Percentiles rank a stretch among this genome's conserved stretches.
Evolutionary conservation across 2,888 invertebrate genomes (phyloP).

Genomic region (Epinotia nisella): DNA sequence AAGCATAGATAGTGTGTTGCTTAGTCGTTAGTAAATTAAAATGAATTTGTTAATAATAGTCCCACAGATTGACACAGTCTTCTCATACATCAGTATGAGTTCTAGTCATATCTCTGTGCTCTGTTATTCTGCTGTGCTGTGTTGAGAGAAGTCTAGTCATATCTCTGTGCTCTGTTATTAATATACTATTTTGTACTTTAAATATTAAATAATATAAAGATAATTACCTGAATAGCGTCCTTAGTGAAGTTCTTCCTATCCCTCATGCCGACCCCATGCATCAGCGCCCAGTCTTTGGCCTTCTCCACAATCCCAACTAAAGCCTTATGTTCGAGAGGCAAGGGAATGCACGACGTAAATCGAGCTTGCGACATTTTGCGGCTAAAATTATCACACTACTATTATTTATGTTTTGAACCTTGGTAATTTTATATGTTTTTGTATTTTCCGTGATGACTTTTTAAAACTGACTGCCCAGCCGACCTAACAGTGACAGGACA

Average conservation of each 20-base stretch:
- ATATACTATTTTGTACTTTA: neutral
- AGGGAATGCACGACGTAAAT: slow-evolving; percentile 85
- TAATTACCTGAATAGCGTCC: slow-evolving; percentile 86
- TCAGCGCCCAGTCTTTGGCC: slow-evolving; percentile 93
- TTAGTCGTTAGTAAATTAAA: neutral
- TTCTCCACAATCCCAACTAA: slow-evolving; percentile 88
- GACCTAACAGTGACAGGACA: slow-evolving; percentile 12
- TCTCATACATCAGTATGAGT: too few relatives aligned
- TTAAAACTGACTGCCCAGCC: slow-evolving; percentile 7
- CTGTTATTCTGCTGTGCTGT: too few relatives aligned
- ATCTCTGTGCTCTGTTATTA: too few relatives aligned
- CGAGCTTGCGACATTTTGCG: slow-evolving; percentile 73
- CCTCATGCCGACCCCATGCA: slow-evolving; percentile 93
- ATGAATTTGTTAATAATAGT: neutral
- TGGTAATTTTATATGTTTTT: slow-evolving; percentile 22
- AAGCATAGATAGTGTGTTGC: neutral
- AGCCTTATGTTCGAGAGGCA: slow-evolving; percentile 87
- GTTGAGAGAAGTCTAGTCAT: too few relatives aligned
- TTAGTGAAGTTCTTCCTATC: slow-evolving; percentile 87
- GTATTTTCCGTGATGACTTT: slow-evolving; percentile 12
- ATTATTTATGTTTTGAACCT: neutral
- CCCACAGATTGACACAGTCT: neutral
- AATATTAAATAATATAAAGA: neutral
- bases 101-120: too few relatives aligned
- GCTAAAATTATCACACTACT: slow-evolving; percentile 4